These are phyloP conservation scores for Poicephalus gulielmi DNA, from an alignment of 2,113 vertebrate genomes.

Conservation along the genomic window DNA sequence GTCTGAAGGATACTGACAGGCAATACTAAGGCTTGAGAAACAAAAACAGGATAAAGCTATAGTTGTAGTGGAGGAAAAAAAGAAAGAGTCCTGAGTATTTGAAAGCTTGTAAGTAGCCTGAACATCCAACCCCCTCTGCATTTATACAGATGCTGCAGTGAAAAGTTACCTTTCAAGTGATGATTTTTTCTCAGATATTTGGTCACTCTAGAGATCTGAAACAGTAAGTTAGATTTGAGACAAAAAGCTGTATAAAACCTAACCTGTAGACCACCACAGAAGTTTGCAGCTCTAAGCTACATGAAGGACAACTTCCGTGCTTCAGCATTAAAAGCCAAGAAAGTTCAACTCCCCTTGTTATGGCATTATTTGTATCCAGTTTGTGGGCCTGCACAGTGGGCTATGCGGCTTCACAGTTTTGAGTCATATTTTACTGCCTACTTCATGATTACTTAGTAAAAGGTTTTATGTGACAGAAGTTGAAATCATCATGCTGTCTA, in stretches of 20 bases:
- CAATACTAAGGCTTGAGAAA: background rate
- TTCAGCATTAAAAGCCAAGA: background rate
- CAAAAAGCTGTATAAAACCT: background rate
- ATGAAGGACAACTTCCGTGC: background rate
- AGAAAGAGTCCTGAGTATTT: conserved; percentile 31
- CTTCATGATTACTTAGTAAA: background rate
- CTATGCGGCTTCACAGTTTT: background rate
- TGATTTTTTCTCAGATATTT: background rate
- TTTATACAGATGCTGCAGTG: background rate
- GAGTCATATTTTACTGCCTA: background rate
- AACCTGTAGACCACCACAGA: background rate
- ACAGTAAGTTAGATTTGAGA: background rate
- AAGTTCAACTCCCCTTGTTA: background rate
- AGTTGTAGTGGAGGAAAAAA: background rate
- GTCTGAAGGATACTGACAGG: background rate
- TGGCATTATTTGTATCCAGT: background rate
- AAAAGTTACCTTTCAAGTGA: background rate
- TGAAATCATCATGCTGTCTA: background rate
- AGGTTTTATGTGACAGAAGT: background rate
- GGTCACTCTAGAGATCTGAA: background rate
- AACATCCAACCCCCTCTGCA: background rate
- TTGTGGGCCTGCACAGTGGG: background rate
- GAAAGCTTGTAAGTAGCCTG: background rate
- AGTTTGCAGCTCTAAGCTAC: background rate
- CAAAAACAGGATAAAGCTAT: conserved; percentile 29